Evolutionary conservation across 1,140 invertebrate species (phyloP), one percentile per base, ranked within the genome.

Genomic region (Drosophila malerkotliana): DNA sequence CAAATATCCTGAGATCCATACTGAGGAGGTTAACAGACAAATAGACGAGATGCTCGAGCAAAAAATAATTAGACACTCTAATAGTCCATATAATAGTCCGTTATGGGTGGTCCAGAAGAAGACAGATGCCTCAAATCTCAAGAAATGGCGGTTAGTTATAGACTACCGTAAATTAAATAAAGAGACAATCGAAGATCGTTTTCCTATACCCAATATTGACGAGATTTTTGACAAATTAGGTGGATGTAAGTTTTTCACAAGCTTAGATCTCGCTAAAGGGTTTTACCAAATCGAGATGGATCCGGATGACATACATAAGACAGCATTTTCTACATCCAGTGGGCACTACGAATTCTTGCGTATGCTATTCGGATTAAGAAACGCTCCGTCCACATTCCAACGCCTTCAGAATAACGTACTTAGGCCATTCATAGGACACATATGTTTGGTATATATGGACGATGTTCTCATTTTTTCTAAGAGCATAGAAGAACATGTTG

Each of bases 351-450:
- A 53, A 24, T 24, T 37, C 24, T 10, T 51, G 24, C 12, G 48
- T 28, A 53, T 53, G 53, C 37, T n/a, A 8, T 55, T 55, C 18
- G 53, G 21, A 12, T n/a, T 55, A 7, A 41, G 37, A 24, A 55
- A 55, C 18, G 21, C 53, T 15, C 51, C 30, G 8, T 53, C 14
- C 15, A 52, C 51, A 18, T 53, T 53, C 26, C 49, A 79, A 15
- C 12, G 74, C 24, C 34, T 80, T 4, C 79, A 91, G 56, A 77
- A 91, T 12, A 47, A 62, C 9, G 64, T 90, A 1, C 57, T 91
- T 4, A 56, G 54, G 4, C 54, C 47, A 4, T 32, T 57, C 4
- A 51, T 69, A 41, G 37, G 52, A 14, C 54, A 44, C 15, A 49
- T 59, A 14, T n/a, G 72, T 28, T n/a, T 76, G 15, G 72, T 61